Evolutionary conservation across 2,888 invertebrate species (phyloP).

Genomic region (Drosophila siamana): DNA sequence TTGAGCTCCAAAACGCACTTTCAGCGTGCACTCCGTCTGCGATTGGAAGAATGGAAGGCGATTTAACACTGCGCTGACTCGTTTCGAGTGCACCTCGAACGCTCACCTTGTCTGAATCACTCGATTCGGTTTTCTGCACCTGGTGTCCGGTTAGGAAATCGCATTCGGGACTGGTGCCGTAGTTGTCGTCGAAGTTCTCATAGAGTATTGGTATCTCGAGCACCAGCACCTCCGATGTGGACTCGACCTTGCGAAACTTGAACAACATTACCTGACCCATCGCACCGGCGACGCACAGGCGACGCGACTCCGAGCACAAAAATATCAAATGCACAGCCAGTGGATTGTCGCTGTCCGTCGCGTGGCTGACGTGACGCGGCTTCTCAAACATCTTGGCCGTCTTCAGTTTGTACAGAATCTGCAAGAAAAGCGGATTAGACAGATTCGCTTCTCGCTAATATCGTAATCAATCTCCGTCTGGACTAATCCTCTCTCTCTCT

Average conservation of each 20-base stretch:
- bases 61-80: background rate
- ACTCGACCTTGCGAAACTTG: slow-evolving; percentile 97
- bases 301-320: slow-evolving; percentile 96
- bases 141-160: slow-evolving; percentile 88
- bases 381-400: slow-evolving; percentile 91
- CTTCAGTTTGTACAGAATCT: slow-evolving; percentile 97
- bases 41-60: background rate
- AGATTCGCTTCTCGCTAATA: too few species aligned
- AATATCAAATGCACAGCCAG: slow-evolving; percentile 95
- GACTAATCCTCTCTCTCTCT: too few species aligned
- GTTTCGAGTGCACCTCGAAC: too few species aligned
- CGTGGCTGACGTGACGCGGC: slow-evolving; percentile 87
- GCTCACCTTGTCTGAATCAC: slow-evolving; percentile 79
- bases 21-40: slow-evolving; percentile 86
- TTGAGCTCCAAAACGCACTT: slow-evolving; percentile 91
- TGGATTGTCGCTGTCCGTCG: slow-evolving; percentile 91
- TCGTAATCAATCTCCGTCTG: too few species aligned
- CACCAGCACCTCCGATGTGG: slow-evolving; percentile 92
- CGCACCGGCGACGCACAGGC: slow-evolving; percentile 95
- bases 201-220: slow-evolving; percentile 94
- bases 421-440: too few species aligned
- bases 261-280: slow-evolving; percentile 97
- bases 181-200: slow-evolving; percentile 91
- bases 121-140: slow-evolving; percentile 85
- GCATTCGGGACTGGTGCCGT: slow-evolving; percentile 92